Percentiles rank a stretch among this genome's conserved stretches.
Evolutionary conservation across 2,113 vertebrate genomes (phyloP).

Genomic region (Lethenteron camtschaticum): DNA sequence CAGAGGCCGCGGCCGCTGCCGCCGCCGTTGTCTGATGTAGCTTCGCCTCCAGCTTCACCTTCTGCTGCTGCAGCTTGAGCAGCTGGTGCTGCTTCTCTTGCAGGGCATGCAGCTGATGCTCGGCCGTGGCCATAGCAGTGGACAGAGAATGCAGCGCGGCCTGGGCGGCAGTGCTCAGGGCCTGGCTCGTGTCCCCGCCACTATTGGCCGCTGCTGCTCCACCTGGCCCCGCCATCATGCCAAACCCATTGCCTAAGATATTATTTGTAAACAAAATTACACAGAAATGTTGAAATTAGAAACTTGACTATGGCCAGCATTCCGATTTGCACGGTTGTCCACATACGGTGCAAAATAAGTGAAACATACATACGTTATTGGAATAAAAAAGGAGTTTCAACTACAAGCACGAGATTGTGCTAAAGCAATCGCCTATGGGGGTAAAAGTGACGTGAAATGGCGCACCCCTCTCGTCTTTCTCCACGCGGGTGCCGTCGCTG

Average conservation of each 20-base stretch:
- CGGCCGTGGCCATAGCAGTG: constrained; percentile 96
- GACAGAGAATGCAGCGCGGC: constrained; percentile 97
- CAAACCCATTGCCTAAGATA: not conserved
- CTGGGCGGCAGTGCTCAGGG: constrained; percentile 90
- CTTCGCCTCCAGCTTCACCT: constrained; percentile 95
- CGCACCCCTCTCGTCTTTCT: constrained; percentile 98
- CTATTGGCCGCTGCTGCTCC: not conserved
- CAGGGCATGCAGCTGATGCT: constrained; percentile 97
- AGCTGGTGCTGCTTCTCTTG: constrained; percentile 99
- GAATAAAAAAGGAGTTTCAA: too few species aligned
- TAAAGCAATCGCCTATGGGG: too few species aligned
- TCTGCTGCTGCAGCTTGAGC: constrained; percentile 99
- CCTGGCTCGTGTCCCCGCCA: constrained; percentile 14
- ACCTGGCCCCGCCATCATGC: constrained; percentile 1
- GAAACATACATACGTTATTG: too few species aligned
- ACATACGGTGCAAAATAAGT: too few species aligned
- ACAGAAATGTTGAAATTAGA: too few species aligned
- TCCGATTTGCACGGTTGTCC: too few species aligned
- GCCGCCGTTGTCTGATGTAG: constrained; percentile 91
- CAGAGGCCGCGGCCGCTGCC: constrained; percentile 34
- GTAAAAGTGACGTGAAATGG: constrained; percentile 17
- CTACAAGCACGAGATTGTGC: too few species aligned
- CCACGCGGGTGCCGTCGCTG: constrained; percentile 94
- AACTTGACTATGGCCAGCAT: too few species aligned
- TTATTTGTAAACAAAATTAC: too few species aligned